Evolutionary conservation across 2,113 vertebrate species (phyloP).

Genomic region (Cariama cristata): DNA sequence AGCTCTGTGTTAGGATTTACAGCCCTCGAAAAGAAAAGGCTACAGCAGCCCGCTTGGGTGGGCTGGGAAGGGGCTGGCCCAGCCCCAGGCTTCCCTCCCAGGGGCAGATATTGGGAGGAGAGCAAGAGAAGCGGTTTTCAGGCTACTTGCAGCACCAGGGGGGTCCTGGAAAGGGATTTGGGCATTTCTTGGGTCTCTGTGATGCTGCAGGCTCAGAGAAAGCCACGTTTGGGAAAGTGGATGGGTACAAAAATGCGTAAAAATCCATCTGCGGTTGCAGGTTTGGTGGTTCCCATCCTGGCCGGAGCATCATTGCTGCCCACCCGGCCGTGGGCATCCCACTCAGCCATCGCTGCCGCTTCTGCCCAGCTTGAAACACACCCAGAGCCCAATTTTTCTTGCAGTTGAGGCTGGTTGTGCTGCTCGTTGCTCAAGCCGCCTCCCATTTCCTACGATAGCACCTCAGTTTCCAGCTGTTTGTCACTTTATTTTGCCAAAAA

Average conservation of each 20-base stretch:
- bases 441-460: accelerated
- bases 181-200: background rate
- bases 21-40: slow-evolving; percentile 6
- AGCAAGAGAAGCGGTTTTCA: background rate
- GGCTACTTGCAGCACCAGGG: background rate
- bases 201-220: background rate
- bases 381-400: background rate
- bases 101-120: background rate
- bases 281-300: background rate
- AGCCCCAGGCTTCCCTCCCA: accelerated
- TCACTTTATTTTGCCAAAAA: background rate
- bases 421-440: background rate
- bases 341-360: accelerated
- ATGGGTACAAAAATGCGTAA: background rate
- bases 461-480: background rate
- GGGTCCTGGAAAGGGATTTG: background rate
- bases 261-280: background rate
- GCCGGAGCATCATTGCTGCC: background rate
- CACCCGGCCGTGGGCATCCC: accelerated
- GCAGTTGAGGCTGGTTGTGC: background rate
- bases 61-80: background rate
- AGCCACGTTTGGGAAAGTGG: accelerated
- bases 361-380: background rate
- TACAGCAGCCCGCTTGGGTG: background rate
- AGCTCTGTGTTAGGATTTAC: slow-evolving; percentile 5